These are phyloP conservation scores for Formicarius rufipectus DNA, from an alignment of 2,113 vertebrate genomes.

Conservation along the genomic window DNA sequence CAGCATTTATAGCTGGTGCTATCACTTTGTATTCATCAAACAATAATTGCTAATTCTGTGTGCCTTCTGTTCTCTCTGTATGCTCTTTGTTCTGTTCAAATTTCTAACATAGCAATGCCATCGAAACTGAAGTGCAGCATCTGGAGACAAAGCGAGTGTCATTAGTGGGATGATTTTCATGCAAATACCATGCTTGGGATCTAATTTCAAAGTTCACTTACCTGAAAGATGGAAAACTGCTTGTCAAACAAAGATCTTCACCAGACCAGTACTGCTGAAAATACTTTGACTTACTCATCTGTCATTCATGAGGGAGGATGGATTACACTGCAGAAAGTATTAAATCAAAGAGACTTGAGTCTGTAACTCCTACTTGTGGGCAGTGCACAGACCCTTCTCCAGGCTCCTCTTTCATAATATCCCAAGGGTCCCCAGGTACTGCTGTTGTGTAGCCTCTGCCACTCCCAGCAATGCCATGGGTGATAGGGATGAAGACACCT, in stretches of 20 bases:
- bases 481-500: not conserved
- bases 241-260: constrained; percentile 69
- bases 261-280: constrained; percentile 39
- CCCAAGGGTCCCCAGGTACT: not conserved
- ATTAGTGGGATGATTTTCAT: constrained; percentile 77
- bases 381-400: not conserved
- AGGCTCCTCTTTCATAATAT: not conserved
- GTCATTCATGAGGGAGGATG: not conserved
- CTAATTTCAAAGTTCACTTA: constrained; percentile 75
- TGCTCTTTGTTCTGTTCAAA: not conserved
- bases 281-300: not conserved
- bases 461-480: not conserved
- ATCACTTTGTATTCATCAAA: constrained; percentile 24
- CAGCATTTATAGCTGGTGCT: not conserved
- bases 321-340: not conserved
- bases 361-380: not conserved
- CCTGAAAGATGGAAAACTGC: constrained; percentile 73
- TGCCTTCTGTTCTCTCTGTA: constrained; percentile 22
- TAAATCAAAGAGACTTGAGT: not conserved
- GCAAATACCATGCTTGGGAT: constrained; percentile 75
- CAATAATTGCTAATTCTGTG: constrained; percentile 6
- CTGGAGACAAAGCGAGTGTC: constrained; percentile 75
- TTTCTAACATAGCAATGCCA: constrained; percentile 73
- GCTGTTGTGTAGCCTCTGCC: not conserved
- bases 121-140: constrained; percentile 80